Conservation (phyloP, 2,113 vertebrate genomes). For the Gnathonemus echidnorhynchus region DNA sequence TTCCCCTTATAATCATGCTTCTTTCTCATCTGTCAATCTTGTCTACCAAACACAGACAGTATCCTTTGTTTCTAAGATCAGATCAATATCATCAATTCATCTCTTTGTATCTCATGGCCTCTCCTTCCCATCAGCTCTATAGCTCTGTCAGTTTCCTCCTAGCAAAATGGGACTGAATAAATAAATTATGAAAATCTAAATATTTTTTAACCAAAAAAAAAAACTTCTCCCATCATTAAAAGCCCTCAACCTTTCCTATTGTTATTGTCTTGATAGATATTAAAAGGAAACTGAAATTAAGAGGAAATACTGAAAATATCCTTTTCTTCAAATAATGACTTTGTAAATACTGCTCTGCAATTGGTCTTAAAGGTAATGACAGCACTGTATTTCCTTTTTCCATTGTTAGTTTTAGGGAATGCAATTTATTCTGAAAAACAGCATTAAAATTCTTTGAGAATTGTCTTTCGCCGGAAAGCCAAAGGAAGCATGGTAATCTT, state of each 20-base stretch:
- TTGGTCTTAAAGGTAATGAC: neutral
- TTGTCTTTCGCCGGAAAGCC: conserved; percentile 87
- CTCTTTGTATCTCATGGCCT: conserved; percentile 56
- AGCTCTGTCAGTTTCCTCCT: conserved; percentile 99
- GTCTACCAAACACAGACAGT: conserved; percentile 75
- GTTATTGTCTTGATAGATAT: conserved; percentile 96
- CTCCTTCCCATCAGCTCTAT: conserved; percentile 70
- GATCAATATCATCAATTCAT: conserved; percentile 99
- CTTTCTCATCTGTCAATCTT: conserved; percentile 94
- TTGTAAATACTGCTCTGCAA: neutral
- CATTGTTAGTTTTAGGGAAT: neutral
- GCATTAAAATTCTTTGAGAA: conserved; percentile 76
- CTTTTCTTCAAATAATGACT: neutral
- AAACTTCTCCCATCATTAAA: conserved; percentile 99
- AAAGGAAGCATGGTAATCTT: conserved; percentile 96
- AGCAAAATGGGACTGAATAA: conserved; percentile 99
- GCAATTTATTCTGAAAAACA: neutral
- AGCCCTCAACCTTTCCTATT: conserved; percentile 99
- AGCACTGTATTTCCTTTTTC: neutral
- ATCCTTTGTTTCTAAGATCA: conserved; percentile 84
- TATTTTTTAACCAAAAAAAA: conserved; percentile 99
- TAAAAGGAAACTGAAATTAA: conserved; percentile 55
- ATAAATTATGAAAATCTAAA: conserved; percentile 99
- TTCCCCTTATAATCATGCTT: conserved; percentile 75
- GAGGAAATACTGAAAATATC: neutral